Evolutionary conservation across 2,797 vertebrate species (phyloP), one percentile per base, ranked within the genome.

Genomic region (Fundulus diaphanus): DNA sequence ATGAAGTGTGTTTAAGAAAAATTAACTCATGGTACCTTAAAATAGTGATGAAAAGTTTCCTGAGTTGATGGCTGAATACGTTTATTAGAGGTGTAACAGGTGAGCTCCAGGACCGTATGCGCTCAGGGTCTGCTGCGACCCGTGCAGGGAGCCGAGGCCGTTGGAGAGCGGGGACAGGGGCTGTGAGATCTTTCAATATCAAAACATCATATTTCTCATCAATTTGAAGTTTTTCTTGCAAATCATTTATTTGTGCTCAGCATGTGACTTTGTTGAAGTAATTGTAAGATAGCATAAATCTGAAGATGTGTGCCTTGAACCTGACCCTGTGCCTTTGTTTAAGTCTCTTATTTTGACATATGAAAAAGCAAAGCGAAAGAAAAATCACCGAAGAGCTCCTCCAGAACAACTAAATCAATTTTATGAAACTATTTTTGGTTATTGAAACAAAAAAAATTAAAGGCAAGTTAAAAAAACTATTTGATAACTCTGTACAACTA

Each of bases 141-240:
- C 96, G 95, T 98, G 97, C 87, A 98, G 95, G 61, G 96, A 94
- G 4, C 97, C 96, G 68, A 99, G 94, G 46, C 97, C 96, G 88
- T 96, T 98, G 87, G 97, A 95, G 66, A 99, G 95, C 12, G 97
- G 97, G 22, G 97, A 98, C 46, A 99, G 95, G 15, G 96, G 92
- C 83, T 97, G 97, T 15, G n/a, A n/a, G n/a, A n/a, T n/a, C n/a
- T n/a, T n/a, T n/a, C 33, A 0, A 37, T 5, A n/a, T 37, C 27
- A 65, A 65, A 35, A 35, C 33, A 35, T 61, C 2, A 18, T 59
- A 33, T 31, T 59, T 59, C 29, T 59, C 12, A 15, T 20, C 57
- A 61, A 35, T 35, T 7, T 22, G 8, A 61, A 61, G 31, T 35
- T 18, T 61, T 20, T 35, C 20, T 18, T 7, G 18, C 18, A 2